Evolutionary conservation across 1,140 invertebrate species (phyloP), one percentile per base, ranked within the genome.

Genomic region (Drosophila micromelanica): DNA sequence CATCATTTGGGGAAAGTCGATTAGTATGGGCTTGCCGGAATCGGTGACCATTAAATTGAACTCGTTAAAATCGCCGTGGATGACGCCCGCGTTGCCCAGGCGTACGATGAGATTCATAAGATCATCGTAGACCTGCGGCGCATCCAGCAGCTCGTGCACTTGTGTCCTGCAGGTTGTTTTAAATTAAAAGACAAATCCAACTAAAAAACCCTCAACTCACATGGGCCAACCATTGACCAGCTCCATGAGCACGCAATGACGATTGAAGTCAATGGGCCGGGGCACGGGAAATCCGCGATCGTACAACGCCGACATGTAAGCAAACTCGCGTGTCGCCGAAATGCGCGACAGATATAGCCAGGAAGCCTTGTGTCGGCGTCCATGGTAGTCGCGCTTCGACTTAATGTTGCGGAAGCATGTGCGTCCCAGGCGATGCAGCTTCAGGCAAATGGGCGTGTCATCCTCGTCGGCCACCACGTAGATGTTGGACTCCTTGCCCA

Each of bases 1-100:
- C 43, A 99, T 95, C 98, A 99, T 99, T 94, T 99, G 99, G 2
- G 99, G 99, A 92, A 99, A 99, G 94, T 99, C 99, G 90, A 99
- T 99, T 59, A 99, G 93, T 45, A 98, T 93, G 0, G 98, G 95
- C 63, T 96, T 95, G 32, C 95, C 96, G 0, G 96, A 95, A 81
- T 97, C 95, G 27, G 95, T 95, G 0, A 99, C 93, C 95, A 99
- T 98, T 48, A 99, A 95, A 92, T 99, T 99, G 92, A 99, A 99
- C 93, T 99, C 99, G 92, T 99, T 99, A 82, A 99, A 99, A 94
- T 99, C 99, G 2, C 98, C 97, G 92, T 99, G 99, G 86, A 99
- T 99, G 1, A 99, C 96, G 1, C 99, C 99, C 92, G 96, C 95
- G 92, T 98, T 97, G 20, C 96, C 99, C 35, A 99, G 93, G 67